Conservation (phyloP, 1,140 invertebrate genomes). For the Nylanderia fulva region DNA sequence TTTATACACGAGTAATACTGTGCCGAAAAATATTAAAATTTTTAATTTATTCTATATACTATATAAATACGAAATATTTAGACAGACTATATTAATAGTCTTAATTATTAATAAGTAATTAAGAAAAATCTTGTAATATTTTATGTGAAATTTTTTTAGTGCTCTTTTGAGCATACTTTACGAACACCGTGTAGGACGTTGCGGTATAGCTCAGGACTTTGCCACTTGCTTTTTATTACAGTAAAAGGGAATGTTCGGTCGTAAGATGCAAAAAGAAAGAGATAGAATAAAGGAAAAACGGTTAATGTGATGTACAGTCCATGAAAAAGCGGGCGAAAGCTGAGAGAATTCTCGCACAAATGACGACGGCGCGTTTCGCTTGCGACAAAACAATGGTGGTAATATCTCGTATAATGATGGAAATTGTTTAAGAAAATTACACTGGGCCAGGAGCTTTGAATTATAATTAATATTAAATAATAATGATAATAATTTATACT, state of each 20-base stretch:
- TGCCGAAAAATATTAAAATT: neutral
- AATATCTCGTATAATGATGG: slow-evolving; percentile 52
- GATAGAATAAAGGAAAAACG: slow-evolving; percentile 56
- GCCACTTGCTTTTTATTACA: slow-evolving; percentile 50
- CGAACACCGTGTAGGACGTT: slow-evolving; percentile 31
- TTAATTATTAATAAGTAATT: too few species aligned
- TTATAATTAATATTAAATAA: slow-evolving; percentile 21
- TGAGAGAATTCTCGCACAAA: slow-evolving; percentile 37
- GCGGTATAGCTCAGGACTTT: slow-evolving; percentile 39
- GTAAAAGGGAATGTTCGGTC: slow-evolving; percentile 26
- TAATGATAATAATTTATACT: slow-evolving; percentile 21
- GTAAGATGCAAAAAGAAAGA: slow-evolving; percentile 56
- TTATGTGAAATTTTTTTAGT: neutral
- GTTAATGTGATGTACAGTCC: slow-evolving; percentile 55
- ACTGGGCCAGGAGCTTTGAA: slow-evolving; percentile 13
- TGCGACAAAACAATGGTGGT: slow-evolving; percentile 45
- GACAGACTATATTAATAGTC: neutral
- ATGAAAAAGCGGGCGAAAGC: slow-evolving; percentile 55
- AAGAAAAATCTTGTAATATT: neutral
- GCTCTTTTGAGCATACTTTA: slow-evolving; percentile 6
- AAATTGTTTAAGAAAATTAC: slow-evolving; percentile 45
- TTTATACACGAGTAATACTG: neutral
- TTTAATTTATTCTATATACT: neutral
- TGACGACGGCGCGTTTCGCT: slow-evolving; percentile 34
- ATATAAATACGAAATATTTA: neutral